These are phyloP conservation scores for Patiria pectinifera DNA, from an alignment of 53 echinoderm and acorn worm genomes.

Conservation along the genomic window DNA sequence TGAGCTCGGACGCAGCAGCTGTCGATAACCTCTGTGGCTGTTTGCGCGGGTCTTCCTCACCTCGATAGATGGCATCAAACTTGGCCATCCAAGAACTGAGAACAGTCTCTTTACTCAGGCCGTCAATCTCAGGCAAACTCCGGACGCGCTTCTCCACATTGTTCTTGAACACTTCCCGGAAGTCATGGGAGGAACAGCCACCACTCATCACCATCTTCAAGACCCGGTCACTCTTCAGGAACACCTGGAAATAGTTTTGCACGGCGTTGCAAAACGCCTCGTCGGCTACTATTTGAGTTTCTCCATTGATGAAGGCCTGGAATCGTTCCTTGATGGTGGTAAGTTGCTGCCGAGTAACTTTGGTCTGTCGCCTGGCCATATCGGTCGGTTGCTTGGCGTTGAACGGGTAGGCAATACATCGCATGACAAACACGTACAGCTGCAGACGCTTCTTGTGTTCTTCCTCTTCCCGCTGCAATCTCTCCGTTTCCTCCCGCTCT, in stretches of 20 bases:
- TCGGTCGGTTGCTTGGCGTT: constrained; percentile 99
- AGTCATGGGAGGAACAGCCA: constrained; percentile 97
- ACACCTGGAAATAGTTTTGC: constrained; percentile 97
- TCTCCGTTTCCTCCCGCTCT: constrained; percentile 84
- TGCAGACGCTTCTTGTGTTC: constrained; percentile 95
- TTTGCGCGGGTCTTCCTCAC: constrained; percentile 90
- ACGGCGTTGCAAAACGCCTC: constrained; percentile 99
- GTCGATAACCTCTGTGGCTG: constrained; percentile 97
- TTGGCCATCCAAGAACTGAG: constrained; percentile 99
- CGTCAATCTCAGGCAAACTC: constrained; percentile 98
- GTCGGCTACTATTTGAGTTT: constrained; percentile 93
- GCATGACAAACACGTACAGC: constrained; percentile 96
- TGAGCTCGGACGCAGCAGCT: constrained; percentile 96
- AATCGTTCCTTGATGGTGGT: constrained; percentile 93
- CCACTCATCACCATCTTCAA: constrained; percentile 97
- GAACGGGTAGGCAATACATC: constrained; percentile 99
- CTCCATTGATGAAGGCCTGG: constrained; percentile 95
- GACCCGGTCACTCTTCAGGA: constrained; percentile 93
- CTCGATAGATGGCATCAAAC: constrained; percentile 98
- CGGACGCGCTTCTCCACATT: constrained; percentile 97
- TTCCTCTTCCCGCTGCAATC: constrained; percentile 90
- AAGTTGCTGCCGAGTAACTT: constrained; percentile 89
- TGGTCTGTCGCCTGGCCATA: constrained; percentile 96
- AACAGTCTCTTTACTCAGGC: constrained; percentile 97
- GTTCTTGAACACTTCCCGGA: constrained; percentile 98